Percentiles rank a stretch among this genome's conserved stretches.
Evolutionary conservation across 2,113 vertebrate species (phyloP).

Genomic region (Dissostichus mawsoni): DNA sequence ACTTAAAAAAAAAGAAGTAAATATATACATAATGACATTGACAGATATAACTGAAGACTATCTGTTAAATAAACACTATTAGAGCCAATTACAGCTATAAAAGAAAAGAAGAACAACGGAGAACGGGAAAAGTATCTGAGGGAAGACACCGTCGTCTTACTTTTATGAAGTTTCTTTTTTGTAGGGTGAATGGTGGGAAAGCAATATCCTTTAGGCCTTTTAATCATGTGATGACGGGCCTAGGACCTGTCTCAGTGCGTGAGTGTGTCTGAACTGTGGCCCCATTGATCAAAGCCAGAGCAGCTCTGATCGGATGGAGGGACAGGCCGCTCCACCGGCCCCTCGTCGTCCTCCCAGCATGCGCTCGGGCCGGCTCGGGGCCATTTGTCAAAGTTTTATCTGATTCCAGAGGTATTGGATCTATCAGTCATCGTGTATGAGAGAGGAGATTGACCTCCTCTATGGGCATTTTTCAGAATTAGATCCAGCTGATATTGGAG

Average conservation of each 20-base stretch:
- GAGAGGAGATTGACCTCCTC: slow-evolving; percentile 87
- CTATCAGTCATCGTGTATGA: slow-evolving; percentile 93
- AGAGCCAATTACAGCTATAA: too few species aligned
- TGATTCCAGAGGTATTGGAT: slow-evolving; percentile 95
- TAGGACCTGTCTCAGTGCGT: slow-evolving; percentile 64
- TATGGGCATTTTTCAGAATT: slow-evolving; percentile 85
- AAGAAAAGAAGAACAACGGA: not conserved
- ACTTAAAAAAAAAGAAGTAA: too few species aligned
- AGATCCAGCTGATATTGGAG: slow-evolving; percentile 78
- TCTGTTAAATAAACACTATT: too few species aligned
- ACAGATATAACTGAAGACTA: too few species aligned
- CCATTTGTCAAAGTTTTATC: slow-evolving; percentile 98
- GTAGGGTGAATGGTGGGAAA: slow-evolving; percentile 75
- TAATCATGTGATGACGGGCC: slow-evolving; percentile 84
- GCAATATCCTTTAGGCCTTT: slow-evolving; percentile 88
- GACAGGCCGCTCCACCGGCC: slow-evolving; percentile 75
- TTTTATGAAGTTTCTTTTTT: slow-evolving; percentile 78
- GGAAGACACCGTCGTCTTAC: slow-evolving; percentile 72
- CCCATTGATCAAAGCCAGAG: slow-evolving; percentile 91
- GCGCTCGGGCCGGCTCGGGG: slow-evolving; percentile 79
- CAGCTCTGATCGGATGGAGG: slow-evolving; percentile 85
- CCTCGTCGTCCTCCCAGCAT: slow-evolving; percentile 71
- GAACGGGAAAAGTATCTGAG: not conserved
- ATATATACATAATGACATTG: too few species aligned
- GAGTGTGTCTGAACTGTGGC: slow-evolving; percentile 75